Evolutionary conservation across 2,113 vertebrate species (phyloP).

Genomic region (Channa maculata): DNA sequence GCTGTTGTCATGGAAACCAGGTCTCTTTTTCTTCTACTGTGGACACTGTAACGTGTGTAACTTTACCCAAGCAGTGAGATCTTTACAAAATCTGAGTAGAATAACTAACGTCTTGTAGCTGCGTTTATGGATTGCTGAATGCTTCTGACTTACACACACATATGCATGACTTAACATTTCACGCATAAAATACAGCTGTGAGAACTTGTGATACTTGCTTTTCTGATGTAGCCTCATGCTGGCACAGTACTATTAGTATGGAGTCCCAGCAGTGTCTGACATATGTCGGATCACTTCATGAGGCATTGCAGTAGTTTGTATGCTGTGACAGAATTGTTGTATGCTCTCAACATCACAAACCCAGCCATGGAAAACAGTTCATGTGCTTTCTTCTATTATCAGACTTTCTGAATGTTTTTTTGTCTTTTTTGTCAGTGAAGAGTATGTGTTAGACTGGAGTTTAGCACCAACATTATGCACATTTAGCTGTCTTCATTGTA

Average conservation of each 20-base stretch:
- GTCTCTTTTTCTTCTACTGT: constrained; percentile 47
- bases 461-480: neutral
- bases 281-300: constrained; percentile 29
- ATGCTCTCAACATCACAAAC: neutral
- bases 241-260: constrained; percentile 29
- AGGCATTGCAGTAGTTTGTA: constrained; percentile 41
- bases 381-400: neutral
- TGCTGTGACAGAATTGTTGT: constrained; percentile 3
- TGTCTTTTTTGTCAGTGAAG: constrained; percentile 21
- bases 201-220: constrained; percentile 21
- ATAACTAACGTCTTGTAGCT: constrained; percentile 30
- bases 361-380: neutral
- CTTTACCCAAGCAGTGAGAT: constrained; percentile 41
- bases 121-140: neutral
- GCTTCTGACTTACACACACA: constrained; percentile 1
- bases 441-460: constrained; percentile 13
- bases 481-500: constrained; percentile 23
- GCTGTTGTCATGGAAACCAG: constrained; percentile 76
- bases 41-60: constrained; percentile 69
- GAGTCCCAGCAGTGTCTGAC: constrained; percentile 24
- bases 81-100: constrained; percentile 35
- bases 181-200: constrained; percentile 26
- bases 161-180: neutral
- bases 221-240: constrained; percentile 31
- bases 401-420: neutral